Evolutionary conservation across 2,797 vertebrate genomes (phyloP), one percentile per base, ranked within the genome.

Genomic region (Acridotheres tristis): DNA sequence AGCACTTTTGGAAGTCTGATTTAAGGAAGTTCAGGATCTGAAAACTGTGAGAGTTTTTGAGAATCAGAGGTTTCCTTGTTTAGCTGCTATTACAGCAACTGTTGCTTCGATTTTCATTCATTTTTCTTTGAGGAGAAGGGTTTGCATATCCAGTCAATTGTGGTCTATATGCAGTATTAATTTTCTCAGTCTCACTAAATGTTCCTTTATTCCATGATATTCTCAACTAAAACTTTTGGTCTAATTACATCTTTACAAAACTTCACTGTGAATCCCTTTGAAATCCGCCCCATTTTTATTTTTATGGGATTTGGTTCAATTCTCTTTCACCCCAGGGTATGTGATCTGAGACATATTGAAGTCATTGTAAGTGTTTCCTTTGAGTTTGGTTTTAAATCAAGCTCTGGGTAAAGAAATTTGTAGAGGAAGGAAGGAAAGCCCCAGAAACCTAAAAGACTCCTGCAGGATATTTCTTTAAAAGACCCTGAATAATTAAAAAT

Each of bases 341-440:
- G 20, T 90, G 77, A 87, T 92, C 53, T 85, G 65, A 86, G 65
- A 85, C 14, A 30, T 72, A 83, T 5, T 94, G 90, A 87, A 95
- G 89, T 93, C 16, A 93, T 63, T 90, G 53, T 69, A 89, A 93
- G 17, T 36, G 43, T 77, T 94, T 89, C 74, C 86, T 94, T 92
- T 87, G 74, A 93, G 66, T 81, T 84, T 55, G 34, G 14, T 86
- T 95, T 95, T 89, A 86, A 89, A 92, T 86, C 29, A 68, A 78
- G 75, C 47, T 67, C 61, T 11, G 36, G 36, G 26, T 91, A 89
- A 85, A 96, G 43, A 95, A 88, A 92, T 59, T 88, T 88, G 76
- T 84, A 76, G 55, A 92, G 92, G 79, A 92, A 86, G 76, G 87
- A 92, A 92, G 85, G 48, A 94, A 93, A 85, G 15, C 29, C 88